A percentile compares a stretch with the other conserved stretches of the same genome.
Evolutionary conservation across 1,140 invertebrate genomes (phyloP).

Genomic region (Drosophila lowei): DNA sequence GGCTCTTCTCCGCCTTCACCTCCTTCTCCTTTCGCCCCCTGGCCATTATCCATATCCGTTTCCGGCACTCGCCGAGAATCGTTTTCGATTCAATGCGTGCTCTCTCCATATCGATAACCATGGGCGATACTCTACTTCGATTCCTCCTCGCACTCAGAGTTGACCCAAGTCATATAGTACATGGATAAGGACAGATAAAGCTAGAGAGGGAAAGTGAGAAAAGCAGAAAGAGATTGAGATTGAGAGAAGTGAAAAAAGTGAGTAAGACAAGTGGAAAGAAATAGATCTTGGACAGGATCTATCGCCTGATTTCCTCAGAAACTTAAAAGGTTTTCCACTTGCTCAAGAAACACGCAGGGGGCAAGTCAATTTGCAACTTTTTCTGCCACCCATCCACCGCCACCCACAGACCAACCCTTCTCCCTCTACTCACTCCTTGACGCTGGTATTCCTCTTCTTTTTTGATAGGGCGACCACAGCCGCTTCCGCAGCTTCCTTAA

Average conservation of each 20-base stretch:
- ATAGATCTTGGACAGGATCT: constrained; percentile 28
- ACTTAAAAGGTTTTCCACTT: constrained; percentile 50
- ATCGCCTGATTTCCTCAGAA: constrained; percentile 41
- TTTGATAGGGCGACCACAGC: constrained; percentile 26
- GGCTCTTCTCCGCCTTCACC: too few relatives aligned
- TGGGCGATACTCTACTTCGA: constrained; percentile 9
- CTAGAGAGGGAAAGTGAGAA: not conserved
- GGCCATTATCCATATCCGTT: constrained; percentile 52
- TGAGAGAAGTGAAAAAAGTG: not conserved
- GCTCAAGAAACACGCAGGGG: constrained; percentile 5
- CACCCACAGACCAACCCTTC: not conserved
- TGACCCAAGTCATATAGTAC: constrained; percentile 35
- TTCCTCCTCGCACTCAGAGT: constrained; percentile 2
- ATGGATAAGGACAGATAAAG: not conserved
- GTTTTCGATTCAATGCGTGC: constrained; percentile 60
- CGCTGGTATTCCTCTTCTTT: constrained; percentile 1
- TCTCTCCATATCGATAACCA: constrained; percentile 44
- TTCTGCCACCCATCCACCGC: not conserved
- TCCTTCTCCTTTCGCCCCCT: not conserved
- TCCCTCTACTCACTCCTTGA: not conserved
- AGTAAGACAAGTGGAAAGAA: not conserved
- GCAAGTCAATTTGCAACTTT: constrained; percentile 71
- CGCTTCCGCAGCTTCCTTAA: constrained; percentile 24
- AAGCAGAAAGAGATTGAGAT: not conserved
- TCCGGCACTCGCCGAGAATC: constrained; percentile 55